A percentile compares a stretch with the other conserved stretches of the same genome.
Evolutionary conservation across 2,113 vertebrate species (phyloP).

Genomic region (Semnornis frantzii): DNA sequence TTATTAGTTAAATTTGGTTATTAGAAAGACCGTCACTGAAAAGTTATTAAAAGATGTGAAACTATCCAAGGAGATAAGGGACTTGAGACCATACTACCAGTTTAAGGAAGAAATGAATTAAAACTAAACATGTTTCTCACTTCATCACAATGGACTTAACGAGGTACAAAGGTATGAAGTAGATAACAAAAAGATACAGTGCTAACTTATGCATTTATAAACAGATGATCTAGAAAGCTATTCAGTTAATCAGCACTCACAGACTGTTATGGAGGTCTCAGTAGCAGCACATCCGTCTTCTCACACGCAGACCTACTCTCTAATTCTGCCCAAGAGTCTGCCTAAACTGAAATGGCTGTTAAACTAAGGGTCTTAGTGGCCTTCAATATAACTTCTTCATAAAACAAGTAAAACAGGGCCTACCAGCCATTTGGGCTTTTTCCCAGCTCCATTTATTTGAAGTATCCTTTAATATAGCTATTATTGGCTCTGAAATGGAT

Average conservation of each 20-base stretch:
- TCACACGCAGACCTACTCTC: not conserved
- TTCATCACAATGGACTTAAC: not conserved
- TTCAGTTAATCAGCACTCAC: not conserved
- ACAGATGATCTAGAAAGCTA: not conserved
- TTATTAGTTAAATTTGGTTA: not conserved
- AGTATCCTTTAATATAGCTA: not conserved
- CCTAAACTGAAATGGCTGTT: not conserved
- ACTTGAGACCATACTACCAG: not conserved
- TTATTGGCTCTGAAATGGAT: not conserved
- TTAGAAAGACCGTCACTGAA: not conserved
- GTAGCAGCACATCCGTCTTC: not conserved
- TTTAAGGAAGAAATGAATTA: not conserved
- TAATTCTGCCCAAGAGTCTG: not conserved
- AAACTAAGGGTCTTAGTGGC: not conserved
- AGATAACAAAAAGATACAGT: not conserved
- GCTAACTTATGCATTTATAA: not conserved
- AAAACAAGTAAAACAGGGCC: not conserved
- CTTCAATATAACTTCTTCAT: not conserved
- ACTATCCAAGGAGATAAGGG: not conserved
- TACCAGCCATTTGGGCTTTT: not conserved
- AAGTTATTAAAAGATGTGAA: not conserved
- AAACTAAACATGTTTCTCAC: not conserved
- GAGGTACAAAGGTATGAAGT: not conserved
- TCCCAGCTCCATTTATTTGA: not conserved
- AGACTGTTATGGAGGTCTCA: not conserved